phyloP scores from a whole-genome alignment of 1,140 invertebrate genomes.

The Leucophenga varia region DNA sequence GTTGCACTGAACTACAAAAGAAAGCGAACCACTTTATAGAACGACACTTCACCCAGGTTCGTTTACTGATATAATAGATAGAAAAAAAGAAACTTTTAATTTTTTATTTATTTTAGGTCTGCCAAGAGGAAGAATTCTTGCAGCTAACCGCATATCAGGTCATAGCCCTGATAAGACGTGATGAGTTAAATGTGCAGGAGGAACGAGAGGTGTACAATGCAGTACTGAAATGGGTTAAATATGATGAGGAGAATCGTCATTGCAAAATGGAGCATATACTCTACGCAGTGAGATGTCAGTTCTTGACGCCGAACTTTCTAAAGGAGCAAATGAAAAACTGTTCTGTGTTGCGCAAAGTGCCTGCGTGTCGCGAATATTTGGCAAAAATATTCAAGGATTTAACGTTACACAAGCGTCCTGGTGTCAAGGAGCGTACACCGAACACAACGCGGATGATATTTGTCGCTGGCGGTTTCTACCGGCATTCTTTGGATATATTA shows the following conservation, averaged over 20 bases:
- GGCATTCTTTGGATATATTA: conserved; percentile 80
- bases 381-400: conserved; percentile 87
- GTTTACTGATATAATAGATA: too few relatives aligned
- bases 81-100: not conserved
- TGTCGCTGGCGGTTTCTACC: conserved; percentile 84
- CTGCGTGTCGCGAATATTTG: conserved; percentile 85
- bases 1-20: conserved; percentile 77
- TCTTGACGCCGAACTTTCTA: conserved; percentile 84
- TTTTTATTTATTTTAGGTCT: conserved; percentile 62
- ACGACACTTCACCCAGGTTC: conserved; percentile 83
- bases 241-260: conserved; percentile 80
- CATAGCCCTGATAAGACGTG: conserved; percentile 77
- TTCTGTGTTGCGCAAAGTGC: conserved; percentile 81
- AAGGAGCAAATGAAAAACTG: conserved; percentile 90
- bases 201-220: conserved; percentile 90
- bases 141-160: conserved; percentile 78
- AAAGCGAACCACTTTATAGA: conserved; percentile 89
- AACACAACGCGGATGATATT: conserved; percentile 86
- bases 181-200: conserved; percentile 87
- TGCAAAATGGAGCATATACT: conserved; percentile 85
- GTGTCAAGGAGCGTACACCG: conserved; percentile 80
- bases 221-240: conserved; percentile 86
- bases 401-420: conserved; percentile 77
- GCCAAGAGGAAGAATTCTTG: conserved; percentile 87
- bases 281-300: conserved; percentile 85